These are phyloP conservation scores for Sclerurus mexicanus DNA, from an alignment of 2,113 vertebrate species.

Conservation along the genomic window DNA sequence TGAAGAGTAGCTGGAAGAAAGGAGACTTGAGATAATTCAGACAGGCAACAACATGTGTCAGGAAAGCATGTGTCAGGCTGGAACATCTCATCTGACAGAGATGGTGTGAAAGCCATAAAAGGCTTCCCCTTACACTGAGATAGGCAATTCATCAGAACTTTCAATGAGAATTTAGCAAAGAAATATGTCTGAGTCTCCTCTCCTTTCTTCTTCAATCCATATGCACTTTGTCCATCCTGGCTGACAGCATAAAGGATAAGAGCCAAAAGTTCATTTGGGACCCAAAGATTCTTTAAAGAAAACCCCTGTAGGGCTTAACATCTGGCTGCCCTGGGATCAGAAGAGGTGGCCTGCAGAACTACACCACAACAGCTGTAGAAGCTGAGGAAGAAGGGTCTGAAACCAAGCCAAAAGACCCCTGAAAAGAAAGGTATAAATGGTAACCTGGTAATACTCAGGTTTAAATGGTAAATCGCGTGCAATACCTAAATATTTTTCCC, in stretches of 20 bases:
- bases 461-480: not conserved
- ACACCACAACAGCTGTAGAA: not conserved
- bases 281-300: not conserved
- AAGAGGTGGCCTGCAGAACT: not conserved
- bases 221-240: not conserved
- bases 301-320: not conserved
- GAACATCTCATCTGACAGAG: not conserved
- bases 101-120: not conserved
- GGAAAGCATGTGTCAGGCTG: not conserved
- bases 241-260: not conserved
- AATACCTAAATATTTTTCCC: not conserved
- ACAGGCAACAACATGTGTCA: not conserved
- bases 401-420: not conserved
- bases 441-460: not conserved
- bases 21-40: not conserved
- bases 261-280: not conserved
- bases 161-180: not conserved
- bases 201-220: not conserved
- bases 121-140: not conserved
- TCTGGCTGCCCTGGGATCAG: not conserved
- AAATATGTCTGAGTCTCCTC: not conserved
- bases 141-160: not conserved
- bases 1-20: not conserved
- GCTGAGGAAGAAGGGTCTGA: not conserved
- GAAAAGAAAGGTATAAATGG: not conserved